Conservation (phyloP, 2,797 vertebrate species). For the Neosilurus mollespiculum region DNA sequence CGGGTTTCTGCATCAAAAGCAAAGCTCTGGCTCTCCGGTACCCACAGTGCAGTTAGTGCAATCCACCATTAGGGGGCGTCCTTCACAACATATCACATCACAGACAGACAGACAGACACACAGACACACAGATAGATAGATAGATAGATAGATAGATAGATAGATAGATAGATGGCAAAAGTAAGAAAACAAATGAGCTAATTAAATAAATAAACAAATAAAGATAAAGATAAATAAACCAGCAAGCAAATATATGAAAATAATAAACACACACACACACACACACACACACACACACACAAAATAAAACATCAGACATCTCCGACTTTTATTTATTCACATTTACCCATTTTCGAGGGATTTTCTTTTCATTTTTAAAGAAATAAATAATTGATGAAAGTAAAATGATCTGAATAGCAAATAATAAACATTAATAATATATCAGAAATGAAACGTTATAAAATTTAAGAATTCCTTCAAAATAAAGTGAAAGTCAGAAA, state of each 20-base stretch:
- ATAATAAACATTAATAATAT: not conserved
- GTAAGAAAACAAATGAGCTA: too few species aligned
- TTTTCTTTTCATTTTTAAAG: not conserved
- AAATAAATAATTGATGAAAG: not conserved
- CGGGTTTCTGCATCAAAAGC: slow-evolving; percentile 3
- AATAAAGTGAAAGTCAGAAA: not conserved
- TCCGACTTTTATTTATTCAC: not conserved
- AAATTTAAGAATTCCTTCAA: not conserved
- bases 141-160: too few species aligned
- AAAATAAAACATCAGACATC: too few species aligned
- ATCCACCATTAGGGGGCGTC: slow-evolving; percentile 66
- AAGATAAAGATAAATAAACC: too few species aligned
- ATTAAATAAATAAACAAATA: too few species aligned
- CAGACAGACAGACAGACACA: too few species aligned
- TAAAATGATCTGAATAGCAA: not conserved
- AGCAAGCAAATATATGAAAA: too few species aligned
- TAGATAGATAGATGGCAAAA: too few species aligned
- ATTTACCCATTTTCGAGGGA: not conserved
- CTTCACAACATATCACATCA: slow-evolving; percentile 64
- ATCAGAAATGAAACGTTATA: not conserved
- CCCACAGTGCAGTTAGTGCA: not conserved
- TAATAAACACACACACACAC: too few species aligned
- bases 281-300: too few species aligned
- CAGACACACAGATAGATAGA: too few species aligned
- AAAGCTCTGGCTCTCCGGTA: not conserved